Percentiles rank a stretch among this genome's conserved stretches.
Evolutionary conservation across 2,888 invertebrate genomes (phyloP).

Genomic region (Ischnura elegans): DNA sequence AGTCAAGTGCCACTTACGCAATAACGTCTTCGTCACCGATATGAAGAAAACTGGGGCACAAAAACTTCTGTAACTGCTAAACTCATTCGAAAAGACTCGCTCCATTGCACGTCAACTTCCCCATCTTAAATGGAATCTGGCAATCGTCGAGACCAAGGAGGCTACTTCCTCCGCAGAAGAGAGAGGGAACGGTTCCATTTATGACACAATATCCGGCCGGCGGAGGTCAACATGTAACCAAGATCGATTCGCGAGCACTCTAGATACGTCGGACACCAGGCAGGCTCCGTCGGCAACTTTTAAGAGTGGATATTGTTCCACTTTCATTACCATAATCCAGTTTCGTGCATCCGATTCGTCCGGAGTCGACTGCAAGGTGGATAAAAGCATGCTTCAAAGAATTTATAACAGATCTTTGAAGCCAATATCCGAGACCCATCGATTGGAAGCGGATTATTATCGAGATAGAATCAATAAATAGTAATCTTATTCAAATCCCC

Average conservation of each 20-base stretch:
- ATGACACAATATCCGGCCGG: conserved; percentile 8
- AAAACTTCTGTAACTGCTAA: neutral
- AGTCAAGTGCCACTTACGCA: no score
- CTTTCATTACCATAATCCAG: neutral
- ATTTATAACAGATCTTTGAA: neutral
- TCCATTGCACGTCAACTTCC: neutral
- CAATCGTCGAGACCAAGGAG: neutral
- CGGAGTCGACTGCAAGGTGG: neutral
- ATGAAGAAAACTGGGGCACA: neutral
- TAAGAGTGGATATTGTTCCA: neutral
- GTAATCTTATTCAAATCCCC: no score
- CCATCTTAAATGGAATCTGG: neutral
- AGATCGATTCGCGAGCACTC: neutral
- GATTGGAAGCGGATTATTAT: neutral
- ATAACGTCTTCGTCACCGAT: no score
- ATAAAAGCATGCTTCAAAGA: neutral
- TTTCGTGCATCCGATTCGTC: neutral
- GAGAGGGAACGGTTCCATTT: neutral
- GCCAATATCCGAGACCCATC: neutral
- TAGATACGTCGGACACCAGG: neutral
- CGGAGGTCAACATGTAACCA: neutral
- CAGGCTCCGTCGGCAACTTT: neutral
- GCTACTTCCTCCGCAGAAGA: neutral
- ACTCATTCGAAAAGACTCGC: neutral
- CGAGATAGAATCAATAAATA: neutral